Base-by-base conservation (phyloP, 2,113 vertebrate genomes). In the Pyrgilauda ruficollis region DNA sequence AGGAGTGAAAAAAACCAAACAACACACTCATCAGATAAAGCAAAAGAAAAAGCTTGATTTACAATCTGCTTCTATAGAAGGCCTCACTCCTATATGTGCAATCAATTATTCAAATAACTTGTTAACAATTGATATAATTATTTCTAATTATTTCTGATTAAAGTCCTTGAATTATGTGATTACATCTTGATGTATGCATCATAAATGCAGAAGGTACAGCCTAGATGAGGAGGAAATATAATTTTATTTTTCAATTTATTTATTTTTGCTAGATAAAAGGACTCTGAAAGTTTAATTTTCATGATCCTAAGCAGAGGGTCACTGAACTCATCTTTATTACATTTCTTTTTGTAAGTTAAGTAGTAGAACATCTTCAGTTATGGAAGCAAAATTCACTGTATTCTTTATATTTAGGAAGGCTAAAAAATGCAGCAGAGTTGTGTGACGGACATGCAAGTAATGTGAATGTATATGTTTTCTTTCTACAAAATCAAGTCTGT, bases 21-120 rank as follows among this genome's bases (percentile, higher is more conserved):
- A 22, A 49, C 8, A 10, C 3, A 47, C 11, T 61, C 3, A 44
- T 28, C 21, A 79, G 9, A 46, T 21, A 82, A 75, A 66, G n/a
- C 10, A 76, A 67, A 66, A 30, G 9, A 35, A 75, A 78, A 67
- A 55, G 24, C 0, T 35, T 17, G 10, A 64, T 77, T 73, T 81
- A 66, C 31, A 69, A 15, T 22, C 33, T 81, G n/a, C 61, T 87
- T 78, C 72, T 81, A 46, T 24, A 87, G 47, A 66, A 76, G 43
- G 11, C 74, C 17, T 93, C 50, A 66, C 50, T 82, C 26, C 39
- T 87, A 5, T 87, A 81, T 46, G 13, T 73, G 66, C 77, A 91
- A 93, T 89, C 68, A 90, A 89, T 94, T 87, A 95, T 84, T 96
- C 55, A 93, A 77, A 94, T 89, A 77, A 78, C 68, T 79, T 93